Evolutionary conservation across 2,888 invertebrate genomes (phyloP).

Genomic region (Aquatica leii): DNA sequence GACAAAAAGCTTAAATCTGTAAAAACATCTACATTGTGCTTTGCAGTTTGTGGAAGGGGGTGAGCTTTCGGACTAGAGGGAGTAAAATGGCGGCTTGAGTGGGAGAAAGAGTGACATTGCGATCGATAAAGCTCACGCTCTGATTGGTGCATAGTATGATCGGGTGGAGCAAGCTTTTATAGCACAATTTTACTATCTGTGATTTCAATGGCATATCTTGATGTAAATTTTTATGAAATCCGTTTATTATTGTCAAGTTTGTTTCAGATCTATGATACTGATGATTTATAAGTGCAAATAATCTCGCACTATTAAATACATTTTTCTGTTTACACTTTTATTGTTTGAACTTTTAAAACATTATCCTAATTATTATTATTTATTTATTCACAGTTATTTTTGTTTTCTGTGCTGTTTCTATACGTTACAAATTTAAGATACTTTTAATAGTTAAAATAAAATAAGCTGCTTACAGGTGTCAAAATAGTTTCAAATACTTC

Average conservation of each 20-base stretch:
- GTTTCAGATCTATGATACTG: conserved; percentile 34
- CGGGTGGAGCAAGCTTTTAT: conserved; percentile 52
- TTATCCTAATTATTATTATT: too few relatives aligned
- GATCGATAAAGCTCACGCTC: conserved; percentile 59
- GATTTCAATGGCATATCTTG: conserved; percentile 51
- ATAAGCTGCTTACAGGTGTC: too few relatives aligned
- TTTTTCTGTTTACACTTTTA: background rate
- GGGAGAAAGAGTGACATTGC: conserved; percentile 59
- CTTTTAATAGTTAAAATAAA: too few relatives aligned
- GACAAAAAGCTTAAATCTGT: conserved; percentile 43
- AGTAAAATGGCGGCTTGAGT: conserved; percentile 58
- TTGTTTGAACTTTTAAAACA: background rate
- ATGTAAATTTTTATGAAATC: conserved; percentile 44
- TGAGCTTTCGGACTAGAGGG: conserved; percentile 48
- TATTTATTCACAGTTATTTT: too few relatives aligned
- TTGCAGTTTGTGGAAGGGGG: conserved; percentile 29
- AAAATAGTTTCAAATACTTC: too few relatives aligned
- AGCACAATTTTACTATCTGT: conserved; percentile 56
- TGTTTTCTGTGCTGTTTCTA: too few relatives aligned
- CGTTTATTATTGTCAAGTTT: conserved; percentile 35
- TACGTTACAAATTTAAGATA: too few relatives aligned
- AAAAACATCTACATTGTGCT: conserved; percentile 51
- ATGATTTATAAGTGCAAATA: conserved; percentile 34
- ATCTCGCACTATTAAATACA: conserved; percentile 9
- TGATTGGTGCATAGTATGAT: conserved; percentile 56